phyloP scores from a whole-genome alignment of 2,797 vertebrate species.

The Psittacula derbiana region DNA sequence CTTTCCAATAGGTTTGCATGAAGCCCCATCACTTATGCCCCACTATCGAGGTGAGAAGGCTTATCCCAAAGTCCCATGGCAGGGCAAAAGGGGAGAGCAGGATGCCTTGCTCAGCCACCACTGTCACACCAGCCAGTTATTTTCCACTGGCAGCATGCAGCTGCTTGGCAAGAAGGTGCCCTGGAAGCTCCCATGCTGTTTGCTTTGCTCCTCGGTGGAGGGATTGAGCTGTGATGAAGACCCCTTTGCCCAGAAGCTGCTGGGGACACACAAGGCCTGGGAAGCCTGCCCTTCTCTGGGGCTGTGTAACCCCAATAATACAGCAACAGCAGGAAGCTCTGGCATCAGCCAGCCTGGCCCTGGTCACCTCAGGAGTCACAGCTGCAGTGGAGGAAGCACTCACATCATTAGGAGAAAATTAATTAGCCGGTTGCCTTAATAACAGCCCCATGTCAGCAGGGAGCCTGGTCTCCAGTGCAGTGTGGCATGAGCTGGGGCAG shows the following conservation, averaged over 20 bases:
- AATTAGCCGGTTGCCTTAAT: conserved; percentile 26
- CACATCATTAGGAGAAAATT: conserved; percentile 22
- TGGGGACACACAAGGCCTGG: not conserved
- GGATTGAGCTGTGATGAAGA: not conserved
- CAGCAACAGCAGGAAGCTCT: not conserved
- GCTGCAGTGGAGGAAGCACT: conserved; percentile 14
- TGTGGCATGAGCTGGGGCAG: not conserved
- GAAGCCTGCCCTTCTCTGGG: not conserved
- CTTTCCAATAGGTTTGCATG: not conserved
- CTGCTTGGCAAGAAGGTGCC: not conserved
- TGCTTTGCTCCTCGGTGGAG: not conserved
- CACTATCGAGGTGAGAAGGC: not conserved
- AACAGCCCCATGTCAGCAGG: not conserved
- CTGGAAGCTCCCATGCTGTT: not conserved
- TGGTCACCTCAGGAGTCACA: conserved; percentile 24
- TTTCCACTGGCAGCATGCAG: not conserved
- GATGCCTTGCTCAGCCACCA: not conserved
- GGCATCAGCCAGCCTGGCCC: not conserved
- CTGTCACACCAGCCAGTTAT: not conserved
- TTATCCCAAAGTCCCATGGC: not conserved
- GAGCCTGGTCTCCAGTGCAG: not conserved
- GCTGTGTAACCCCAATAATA: not conserved
- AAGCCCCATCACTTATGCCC: not conserved
- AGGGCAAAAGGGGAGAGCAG: not conserved
- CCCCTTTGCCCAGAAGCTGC: not conserved